These are phyloP conservation scores for Syrista parreyssii DNA, from an alignment of 2,888 invertebrate genomes.

Conservation along the genomic window DNA sequence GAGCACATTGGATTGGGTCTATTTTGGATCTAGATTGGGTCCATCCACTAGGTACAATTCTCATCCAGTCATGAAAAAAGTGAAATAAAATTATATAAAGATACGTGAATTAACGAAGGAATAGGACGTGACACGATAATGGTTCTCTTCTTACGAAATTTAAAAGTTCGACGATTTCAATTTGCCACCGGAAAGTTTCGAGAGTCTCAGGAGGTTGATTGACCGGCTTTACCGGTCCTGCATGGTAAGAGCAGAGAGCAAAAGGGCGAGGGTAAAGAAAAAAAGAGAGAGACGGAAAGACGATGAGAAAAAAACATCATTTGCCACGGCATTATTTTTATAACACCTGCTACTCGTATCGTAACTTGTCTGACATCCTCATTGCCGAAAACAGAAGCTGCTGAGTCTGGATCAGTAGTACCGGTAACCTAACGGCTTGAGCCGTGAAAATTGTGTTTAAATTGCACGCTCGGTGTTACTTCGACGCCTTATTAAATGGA, in stretches of 20 bases:
- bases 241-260: conserved; percentile 1
- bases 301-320: conserved; percentile 16
- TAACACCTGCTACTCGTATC: conserved; percentile 41
- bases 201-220: background rate
- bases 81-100: background rate
- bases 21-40: too few species aligned
- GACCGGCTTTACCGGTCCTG: conserved; percentile 6
- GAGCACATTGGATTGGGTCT: background rate
- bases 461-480: conserved; percentile 14
- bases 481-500: conserved; percentile 19
- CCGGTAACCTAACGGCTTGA: conserved; percentile 47
- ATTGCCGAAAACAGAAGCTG: conserved; percentile 57
- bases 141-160: background rate
- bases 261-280: background rate
- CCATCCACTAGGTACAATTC: too few species aligned
- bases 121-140: background rate
- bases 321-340: conserved; percentile 10
- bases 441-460: conserved; percentile 13
- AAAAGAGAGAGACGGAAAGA: background rate
- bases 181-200: background rate
- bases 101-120: background rate
- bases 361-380: conserved; percentile 51
- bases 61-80: too few species aligned
- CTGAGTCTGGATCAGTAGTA: conserved; percentile 23
- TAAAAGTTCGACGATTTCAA: background rate